Base-by-base conservation (phyloP, 2,113 vertebrate genomes). In the Platycercus adscitus region DNA sequence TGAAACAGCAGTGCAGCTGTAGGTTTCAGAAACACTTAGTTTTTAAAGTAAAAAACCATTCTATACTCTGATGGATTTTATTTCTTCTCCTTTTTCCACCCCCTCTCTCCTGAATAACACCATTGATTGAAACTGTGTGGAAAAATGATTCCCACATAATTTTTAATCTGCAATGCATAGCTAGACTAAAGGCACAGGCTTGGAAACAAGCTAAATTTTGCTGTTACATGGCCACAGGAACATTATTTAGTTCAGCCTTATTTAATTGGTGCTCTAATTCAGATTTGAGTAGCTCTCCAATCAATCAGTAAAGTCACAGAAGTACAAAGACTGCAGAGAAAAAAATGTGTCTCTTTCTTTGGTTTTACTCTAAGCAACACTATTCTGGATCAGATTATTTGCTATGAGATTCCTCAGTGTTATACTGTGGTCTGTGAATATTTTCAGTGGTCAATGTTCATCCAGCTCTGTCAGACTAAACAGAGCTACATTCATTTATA, bases 201-300 rank as follows among this genome's bases (percentile, higher is more conserved):
- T 60, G 26, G 37, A 69, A 88, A 84, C 18, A 80, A 88, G 33
- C 4, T 63, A 70, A 41, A 69, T 91, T 91, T 73, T 86, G 25
- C 20, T 82, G 41, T 28, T 81, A 52, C 7, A 3, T 31, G 23
- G 21, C 26, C 47, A 39, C 24, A 63, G 43, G 37, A 60, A 53
- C 28, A 66, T 31, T 87, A 31, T 76, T 81, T 91, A 82, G 43
- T 63, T 25, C n/a, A 81, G 13, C 11, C 19, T 58, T 6, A 4
- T 46, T 91, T 91, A 65, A 89, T 14, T 70, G 50, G 81, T 87
- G 52, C 47, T 94, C 19, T 73, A 58, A 87, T 93, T 93, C 84
- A 75, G 56, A n/a, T 78, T 68, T 79, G 23, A 89, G 66, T 79
- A 91, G 29, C 18, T 88, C 39, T 66, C 50, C 31, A 75, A 44